A percentile compares a stretch with the other conserved stretches of the same genome.
phyloP scores from a whole-genome alignment of 2,113 vertebrate genomes.

The Amazona guildingii region DNA sequence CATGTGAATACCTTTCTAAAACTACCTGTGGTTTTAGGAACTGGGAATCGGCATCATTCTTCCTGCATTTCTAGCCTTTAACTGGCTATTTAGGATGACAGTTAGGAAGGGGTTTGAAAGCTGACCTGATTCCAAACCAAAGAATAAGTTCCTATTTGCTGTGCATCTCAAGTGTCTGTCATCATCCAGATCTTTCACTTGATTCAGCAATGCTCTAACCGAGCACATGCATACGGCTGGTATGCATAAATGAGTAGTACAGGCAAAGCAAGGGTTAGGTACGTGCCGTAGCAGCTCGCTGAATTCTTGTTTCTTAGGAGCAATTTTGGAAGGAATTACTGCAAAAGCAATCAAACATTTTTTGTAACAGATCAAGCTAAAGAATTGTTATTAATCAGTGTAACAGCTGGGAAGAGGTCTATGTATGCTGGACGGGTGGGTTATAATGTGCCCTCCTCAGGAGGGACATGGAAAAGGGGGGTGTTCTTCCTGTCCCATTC shows the following conservation, averaged over 20 bases:
- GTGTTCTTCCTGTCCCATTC: background rate
- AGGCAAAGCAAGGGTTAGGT: background rate
- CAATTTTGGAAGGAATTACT: background rate
- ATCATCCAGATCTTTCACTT: background rate
- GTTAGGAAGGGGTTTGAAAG: background rate
- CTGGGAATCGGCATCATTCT: background rate
- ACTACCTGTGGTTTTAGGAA: background rate
- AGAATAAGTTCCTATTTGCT: background rate
- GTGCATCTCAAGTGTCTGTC: background rate
- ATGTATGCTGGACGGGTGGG: background rate
- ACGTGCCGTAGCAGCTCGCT: background rate
- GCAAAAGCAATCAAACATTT: background rate
- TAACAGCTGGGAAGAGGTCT: background rate
- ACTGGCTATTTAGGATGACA: background rate
- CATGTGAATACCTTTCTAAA: background rate
- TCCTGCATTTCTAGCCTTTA: background rate
- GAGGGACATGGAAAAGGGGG: background rate
- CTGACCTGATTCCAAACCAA: background rate
- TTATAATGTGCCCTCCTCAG: background rate
- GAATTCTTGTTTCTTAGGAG: background rate
- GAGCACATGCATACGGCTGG: background rate
- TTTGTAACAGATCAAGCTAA: background rate
- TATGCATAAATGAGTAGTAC: accelerated
- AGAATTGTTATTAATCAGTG: background rate
- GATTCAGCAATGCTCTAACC: background rate